Percentiles rank a stretch among this genome's conserved stretches.
Evolutionary conservation across 2,113 vertebrate species (phyloP).

Genomic region (Mionectes macconnelli): DNA sequence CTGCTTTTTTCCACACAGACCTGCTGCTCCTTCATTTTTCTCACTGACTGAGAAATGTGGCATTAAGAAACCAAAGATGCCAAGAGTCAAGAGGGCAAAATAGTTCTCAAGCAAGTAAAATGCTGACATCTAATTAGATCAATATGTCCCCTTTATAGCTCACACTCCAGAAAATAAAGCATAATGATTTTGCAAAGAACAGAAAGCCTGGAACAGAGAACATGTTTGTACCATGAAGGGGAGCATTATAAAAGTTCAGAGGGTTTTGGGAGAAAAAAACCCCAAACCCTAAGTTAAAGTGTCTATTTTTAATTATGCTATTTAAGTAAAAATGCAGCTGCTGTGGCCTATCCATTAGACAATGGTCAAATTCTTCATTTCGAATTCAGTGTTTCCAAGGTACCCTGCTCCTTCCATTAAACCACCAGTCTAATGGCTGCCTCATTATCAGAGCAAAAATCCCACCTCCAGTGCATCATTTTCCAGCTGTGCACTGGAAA

Average conservation of each 20-base stretch:
- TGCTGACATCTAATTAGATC: neutral
- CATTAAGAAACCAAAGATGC: neutral
- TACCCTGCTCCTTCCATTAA: neutral
- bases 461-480: neutral
- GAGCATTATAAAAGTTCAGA: neutral
- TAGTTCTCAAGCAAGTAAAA: neutral
- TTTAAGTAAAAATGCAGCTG: neutral
- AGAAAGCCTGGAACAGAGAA: neutral
- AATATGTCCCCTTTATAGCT: neutral
- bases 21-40: neutral
- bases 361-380: neutral
- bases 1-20: neutral
- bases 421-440: neutral
- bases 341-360: neutral
- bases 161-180: neutral
- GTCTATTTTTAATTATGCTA: neutral
- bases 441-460: neutral
- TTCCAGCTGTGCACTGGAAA: neutral
- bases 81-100: neutral
- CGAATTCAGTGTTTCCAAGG: neutral
- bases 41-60: neutral
- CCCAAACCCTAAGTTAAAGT: neutral
- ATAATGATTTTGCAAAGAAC: neutral
- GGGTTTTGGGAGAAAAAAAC: accelerated
- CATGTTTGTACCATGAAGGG: neutral